Percentiles rank a stretch among this genome's conserved stretches.
Evolutionary conservation across 2,888 invertebrate species (phyloP).

Genomic region (Calameuta pallipes): DNA sequence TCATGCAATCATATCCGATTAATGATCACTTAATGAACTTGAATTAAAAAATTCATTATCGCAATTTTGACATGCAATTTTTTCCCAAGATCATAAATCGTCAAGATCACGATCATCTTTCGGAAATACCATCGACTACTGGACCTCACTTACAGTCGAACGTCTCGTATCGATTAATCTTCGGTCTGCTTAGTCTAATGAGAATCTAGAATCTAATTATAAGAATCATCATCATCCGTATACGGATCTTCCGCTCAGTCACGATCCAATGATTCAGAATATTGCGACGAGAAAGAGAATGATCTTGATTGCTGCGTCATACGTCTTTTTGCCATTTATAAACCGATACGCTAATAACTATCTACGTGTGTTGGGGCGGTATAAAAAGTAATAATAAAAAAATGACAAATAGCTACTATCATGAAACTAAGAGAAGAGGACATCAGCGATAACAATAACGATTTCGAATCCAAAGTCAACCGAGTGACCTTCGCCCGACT

Average conservation of each 20-base stretch:
- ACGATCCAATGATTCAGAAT: background rate
- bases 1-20: background rate
- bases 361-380: background rate
- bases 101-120: background rate
- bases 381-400: background rate
- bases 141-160: background rate
- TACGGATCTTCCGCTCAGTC: background rate
- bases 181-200: background rate
- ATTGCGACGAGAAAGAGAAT: background rate
- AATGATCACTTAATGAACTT: background rate
- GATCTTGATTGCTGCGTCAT: background rate
- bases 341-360: background rate
- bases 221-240: background rate
- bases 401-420: background rate
- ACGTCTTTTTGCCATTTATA: background rate
- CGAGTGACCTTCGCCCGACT: slow-evolving; percentile 51
- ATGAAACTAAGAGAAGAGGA: background rate
- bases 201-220: background rate
- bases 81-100: background rate
- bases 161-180: background rate
- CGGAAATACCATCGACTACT: background rate
- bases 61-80: background rate
- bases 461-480: slow-evolving; percentile 14
- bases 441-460: background rate
- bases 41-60: background rate